These are phyloP conservation scores for Cichlasoma orientale DNA, from an alignment of 2,797 vertebrate genomes.

Conservation along the genomic window DNA sequence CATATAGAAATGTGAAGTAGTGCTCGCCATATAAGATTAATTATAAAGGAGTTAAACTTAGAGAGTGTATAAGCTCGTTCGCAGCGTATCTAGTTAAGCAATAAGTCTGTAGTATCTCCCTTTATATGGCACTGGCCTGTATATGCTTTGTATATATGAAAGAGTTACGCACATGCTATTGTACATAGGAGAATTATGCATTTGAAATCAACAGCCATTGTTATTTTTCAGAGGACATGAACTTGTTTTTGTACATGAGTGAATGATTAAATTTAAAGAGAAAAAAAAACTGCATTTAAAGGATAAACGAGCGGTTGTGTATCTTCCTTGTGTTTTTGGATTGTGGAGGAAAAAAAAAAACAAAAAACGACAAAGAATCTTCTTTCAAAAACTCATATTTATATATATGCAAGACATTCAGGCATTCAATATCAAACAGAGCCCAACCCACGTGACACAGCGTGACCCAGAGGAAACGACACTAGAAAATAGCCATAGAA, in stretches of 20 bases:
- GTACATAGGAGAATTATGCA: slow-evolving; percentile 79
- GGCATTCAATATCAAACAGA: slow-evolving; percentile 75
- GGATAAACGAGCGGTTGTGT: slow-evolving; percentile 9
- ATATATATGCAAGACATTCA: slow-evolving; percentile 67
- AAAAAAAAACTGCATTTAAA: slow-evolving; percentile 49
- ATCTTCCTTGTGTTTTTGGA: slow-evolving; percentile 6
- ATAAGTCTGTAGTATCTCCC: slow-evolving; percentile 84
- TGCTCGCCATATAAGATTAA: slow-evolving; percentile 72
- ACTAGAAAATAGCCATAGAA: slow-evolving; percentile 78
- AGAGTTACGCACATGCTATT: slow-evolving; percentile 65
- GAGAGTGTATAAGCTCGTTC: slow-evolving; percentile 70
- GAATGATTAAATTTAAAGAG: slow-evolving; percentile 71
- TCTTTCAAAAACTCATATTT: slow-evolving; percentile 55
- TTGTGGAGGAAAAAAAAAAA: slow-evolving; percentile 24
- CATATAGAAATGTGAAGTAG: slow-evolving; percentile 73
- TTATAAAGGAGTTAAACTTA: slow-evolving; percentile 67
- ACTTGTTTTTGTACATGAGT: slow-evolving; percentile 82
- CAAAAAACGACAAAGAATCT: slow-evolving; percentile 21
- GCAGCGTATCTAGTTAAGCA: slow-evolving; percentile 85
- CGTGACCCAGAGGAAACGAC: slow-evolving; percentile 67
- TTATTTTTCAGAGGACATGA: slow-evolving; percentile 84
- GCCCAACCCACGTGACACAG: slow-evolving; percentile 60
- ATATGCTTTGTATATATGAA: slow-evolving; percentile 80
- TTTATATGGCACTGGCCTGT: slow-evolving; percentile 81
- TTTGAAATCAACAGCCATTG: slow-evolving; percentile 81